A percentile compares a stretch with the other conserved stretches of the same genome.
phyloP scores from a whole-genome alignment of 2,113 vertebrate genomes.

The Pipa parva region DNA sequence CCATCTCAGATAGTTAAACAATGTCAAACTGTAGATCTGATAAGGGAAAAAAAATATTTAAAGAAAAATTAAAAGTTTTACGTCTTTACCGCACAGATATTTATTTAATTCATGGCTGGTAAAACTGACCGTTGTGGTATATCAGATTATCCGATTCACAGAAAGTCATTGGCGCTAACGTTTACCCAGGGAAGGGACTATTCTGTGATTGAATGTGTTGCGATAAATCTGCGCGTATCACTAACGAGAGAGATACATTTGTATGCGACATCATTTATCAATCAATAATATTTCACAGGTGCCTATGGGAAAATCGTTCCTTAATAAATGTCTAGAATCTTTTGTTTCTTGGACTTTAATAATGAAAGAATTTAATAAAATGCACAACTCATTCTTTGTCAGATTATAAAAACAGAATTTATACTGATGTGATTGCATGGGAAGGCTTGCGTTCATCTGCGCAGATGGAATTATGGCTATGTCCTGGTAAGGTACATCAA shows the following conservation, averaged over 20 bases:
- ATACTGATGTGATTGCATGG: too few relatives aligned
- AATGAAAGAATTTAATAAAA: not conserved
- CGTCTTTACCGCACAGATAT: not conserved
- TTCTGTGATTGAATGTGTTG: not conserved
- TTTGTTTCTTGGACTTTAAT: not conserved
- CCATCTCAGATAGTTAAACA: not conserved
- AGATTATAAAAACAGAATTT: too few relatives aligned
- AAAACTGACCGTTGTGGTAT: not conserved
- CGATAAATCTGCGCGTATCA: not conserved
- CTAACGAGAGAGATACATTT: not conserved
- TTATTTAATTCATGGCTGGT: too few relatives aligned
- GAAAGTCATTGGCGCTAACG: too few relatives aligned
- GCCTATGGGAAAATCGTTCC: not conserved
- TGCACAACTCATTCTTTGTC: not conserved
- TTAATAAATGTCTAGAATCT: conserved; percentile 1
- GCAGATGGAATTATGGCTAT: too few relatives aligned
- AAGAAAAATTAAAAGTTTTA: not conserved
- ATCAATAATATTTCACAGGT: conserved; percentile 1
- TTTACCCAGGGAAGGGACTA: not conserved
- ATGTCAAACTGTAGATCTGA: not conserved
- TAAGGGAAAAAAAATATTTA: not conserved
- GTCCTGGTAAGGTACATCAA: too few relatives aligned
- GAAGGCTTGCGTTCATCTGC: too few relatives aligned
- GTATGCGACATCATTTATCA: not conserved
- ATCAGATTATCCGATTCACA: too few relatives aligned